Conservation (phyloP, 2,113 vertebrate genomes). For the Laterallus jamaicensis region DNA sequence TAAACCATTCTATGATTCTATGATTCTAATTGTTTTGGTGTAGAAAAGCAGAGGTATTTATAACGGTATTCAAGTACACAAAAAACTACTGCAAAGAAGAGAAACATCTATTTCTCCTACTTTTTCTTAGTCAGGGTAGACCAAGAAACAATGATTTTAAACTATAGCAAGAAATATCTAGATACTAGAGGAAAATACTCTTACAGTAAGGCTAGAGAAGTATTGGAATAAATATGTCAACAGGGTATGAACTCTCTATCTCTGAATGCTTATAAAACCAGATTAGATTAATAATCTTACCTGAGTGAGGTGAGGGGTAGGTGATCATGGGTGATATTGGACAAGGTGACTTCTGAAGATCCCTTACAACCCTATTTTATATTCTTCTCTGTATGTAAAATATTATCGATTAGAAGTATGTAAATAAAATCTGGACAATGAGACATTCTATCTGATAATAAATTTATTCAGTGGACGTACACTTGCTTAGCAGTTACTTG, state of each 20-base stretch:
- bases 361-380: not conserved
- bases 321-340: not conserved
- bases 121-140: not conserved
- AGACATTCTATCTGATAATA: not conserved
- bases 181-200: not conserved
- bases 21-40: not conserved
- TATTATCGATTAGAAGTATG: not conserved
- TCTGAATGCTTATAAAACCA: not conserved
- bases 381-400: not conserved
- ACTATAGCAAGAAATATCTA: not conserved
- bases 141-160: not conserved
- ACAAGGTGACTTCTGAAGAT: not conserved
- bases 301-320: not conserved
- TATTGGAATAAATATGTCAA: not conserved
- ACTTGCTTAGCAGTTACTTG: not conserved
- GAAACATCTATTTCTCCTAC: not conserved
- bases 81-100: not conserved
- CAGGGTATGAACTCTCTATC: not conserved
- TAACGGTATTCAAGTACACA: not conserved
- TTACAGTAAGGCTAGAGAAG: not conserved
- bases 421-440: not conserved
- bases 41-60: not conserved
- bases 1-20: no score
- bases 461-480: not conserved
- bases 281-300: not conserved